A percentile compares a stretch with the other conserved stretches of the same genome.
These are phyloP conservation scores for Botia almorhae DNA, from an alignment of 2,797 vertebrate species.

Conservation along the genomic window DNA sequence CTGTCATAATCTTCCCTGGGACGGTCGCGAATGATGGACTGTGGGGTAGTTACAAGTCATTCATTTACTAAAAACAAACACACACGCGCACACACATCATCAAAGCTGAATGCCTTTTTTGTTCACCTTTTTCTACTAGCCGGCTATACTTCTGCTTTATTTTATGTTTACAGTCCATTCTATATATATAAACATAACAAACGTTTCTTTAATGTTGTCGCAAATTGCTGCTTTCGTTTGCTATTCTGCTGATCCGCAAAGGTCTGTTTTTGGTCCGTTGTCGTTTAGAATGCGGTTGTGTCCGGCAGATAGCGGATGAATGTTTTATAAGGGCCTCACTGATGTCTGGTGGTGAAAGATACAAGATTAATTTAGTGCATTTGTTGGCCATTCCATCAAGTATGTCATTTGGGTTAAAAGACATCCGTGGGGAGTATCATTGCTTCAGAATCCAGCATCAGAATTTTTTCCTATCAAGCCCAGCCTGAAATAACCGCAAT, in stretches of 20 bases:
- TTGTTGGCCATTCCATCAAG: neutral
- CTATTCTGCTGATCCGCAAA: neutral
- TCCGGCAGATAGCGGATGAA: slow-evolving; percentile 19
- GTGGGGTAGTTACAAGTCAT: slow-evolving; percentile 3
- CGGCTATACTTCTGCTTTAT: neutral
- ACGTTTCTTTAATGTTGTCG: neutral
- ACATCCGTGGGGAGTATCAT: neutral
- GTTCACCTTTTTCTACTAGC: neutral
- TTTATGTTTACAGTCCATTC: neutral
- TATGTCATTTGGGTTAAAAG: neutral
- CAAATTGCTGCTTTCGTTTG: slow-evolving; percentile 1
- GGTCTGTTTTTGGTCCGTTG: too few species aligned
- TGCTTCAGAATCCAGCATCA: neutral
- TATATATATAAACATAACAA: neutral
- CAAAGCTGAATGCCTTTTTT: neutral
- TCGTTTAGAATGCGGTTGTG: neutral
- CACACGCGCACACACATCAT: too few species aligned
- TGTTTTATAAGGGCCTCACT: slow-evolving; percentile 40
- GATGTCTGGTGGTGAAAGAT: neutral
- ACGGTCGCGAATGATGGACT: slow-evolving; percentile 28
- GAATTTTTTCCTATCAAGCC: neutral
- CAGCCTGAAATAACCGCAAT: neutral
- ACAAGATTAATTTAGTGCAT: slow-evolving; percentile 8
- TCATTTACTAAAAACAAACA: slow-evolving; percentile 11
- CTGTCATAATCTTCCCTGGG: slow-evolving; percentile 25